Evolutionary conservation across 2,888 invertebrate genomes (phyloP).

Genomic region (Platycnemis pennipes): DNA sequence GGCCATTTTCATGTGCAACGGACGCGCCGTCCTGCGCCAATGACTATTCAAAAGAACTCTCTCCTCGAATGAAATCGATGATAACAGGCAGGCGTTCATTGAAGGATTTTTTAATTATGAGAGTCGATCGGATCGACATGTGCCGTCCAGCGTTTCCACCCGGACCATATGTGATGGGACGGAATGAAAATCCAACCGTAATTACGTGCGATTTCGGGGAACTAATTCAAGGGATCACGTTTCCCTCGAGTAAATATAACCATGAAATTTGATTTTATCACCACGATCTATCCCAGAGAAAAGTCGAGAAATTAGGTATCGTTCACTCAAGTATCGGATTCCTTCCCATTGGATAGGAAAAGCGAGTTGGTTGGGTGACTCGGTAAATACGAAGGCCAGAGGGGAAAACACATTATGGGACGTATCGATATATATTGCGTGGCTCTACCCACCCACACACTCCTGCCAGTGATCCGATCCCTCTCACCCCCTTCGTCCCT

Average conservation of each 20-base stretch:
- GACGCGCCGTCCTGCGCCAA: background rate
- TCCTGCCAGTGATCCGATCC: background rate
- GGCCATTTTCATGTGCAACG: background rate
- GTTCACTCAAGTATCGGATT: background rate
- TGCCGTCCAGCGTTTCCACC: too few relatives aligned
- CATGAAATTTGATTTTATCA: too few relatives aligned
- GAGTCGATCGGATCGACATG: background rate
- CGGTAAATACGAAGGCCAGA: background rate
- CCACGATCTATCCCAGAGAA: background rate
- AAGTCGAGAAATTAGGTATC: background rate
- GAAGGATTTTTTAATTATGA: background rate
- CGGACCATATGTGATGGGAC: too few relatives aligned
- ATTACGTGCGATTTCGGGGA: too few relatives aligned
- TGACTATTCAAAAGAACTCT: background rate
- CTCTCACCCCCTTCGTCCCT: background rate
- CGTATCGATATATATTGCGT: background rate
- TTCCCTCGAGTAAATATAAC: too few relatives aligned
- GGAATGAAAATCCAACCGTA: too few relatives aligned
- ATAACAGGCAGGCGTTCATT: background rate
- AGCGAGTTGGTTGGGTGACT: background rate
- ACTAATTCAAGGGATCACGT: too few relatives aligned
- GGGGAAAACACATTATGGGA: background rate
- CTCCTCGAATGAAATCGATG: background rate
- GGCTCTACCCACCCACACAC: background rate
- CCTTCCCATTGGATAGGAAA: background rate